These are phyloP conservation scores for Yponomeuta cagnagella DNA, from an alignment of 2,888 invertebrate species.

Conservation along the genomic window DNA sequence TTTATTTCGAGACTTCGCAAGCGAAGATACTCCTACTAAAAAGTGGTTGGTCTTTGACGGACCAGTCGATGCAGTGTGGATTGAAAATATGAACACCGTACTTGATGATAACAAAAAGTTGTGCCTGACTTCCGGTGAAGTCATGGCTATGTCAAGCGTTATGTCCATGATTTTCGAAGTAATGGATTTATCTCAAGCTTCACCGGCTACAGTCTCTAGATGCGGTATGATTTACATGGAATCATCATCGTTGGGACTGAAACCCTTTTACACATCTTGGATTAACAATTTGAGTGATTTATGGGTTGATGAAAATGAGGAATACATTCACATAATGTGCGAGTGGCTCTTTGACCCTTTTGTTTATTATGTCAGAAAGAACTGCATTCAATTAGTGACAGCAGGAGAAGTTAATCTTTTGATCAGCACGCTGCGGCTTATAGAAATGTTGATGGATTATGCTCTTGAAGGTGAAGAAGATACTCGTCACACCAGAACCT, in stretches of 20 bases:
- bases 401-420: slow-evolving; percentile 85
- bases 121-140: slow-evolving; percentile 91
- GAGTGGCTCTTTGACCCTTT: slow-evolving; percentile 88
- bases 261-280: slow-evolving; percentile 89
- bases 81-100: slow-evolving; percentile 93
- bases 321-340: slow-evolving; percentile 78
- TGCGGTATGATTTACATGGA: slow-evolving; percentile 96
- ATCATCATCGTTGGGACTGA: slow-evolving; percentile 87
- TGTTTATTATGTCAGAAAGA: slow-evolving; percentile 81
- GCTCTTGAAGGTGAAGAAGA: slow-evolving; percentile 83
- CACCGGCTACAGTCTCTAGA: slow-evolving; percentile 91
- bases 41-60: slow-evolving; percentile 97
- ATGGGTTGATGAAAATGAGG: slow-evolving; percentile 79
- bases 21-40: slow-evolving; percentile 82
- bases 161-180: slow-evolving; percentile 95
- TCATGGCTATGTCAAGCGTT: slow-evolving; percentile 85
- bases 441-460: slow-evolving; percentile 86
- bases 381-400: slow-evolving; percentile 78
- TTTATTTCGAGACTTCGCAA: slow-evolving; percentile 85
- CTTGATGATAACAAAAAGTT: slow-evolving; percentile 92
- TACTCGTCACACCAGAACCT: slow-evolving; percentile 79
- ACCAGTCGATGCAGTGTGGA: slow-evolving; percentile 93
- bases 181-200: slow-evolving; percentile 88
- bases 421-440: slow-evolving; percentile 81
- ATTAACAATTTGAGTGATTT: slow-evolving; percentile 77